A percentile compares a stretch with the other conserved stretches of the same genome.
Conservation (phyloP, 1,140 invertebrate species). For the Forficula auricularia region DNA sequence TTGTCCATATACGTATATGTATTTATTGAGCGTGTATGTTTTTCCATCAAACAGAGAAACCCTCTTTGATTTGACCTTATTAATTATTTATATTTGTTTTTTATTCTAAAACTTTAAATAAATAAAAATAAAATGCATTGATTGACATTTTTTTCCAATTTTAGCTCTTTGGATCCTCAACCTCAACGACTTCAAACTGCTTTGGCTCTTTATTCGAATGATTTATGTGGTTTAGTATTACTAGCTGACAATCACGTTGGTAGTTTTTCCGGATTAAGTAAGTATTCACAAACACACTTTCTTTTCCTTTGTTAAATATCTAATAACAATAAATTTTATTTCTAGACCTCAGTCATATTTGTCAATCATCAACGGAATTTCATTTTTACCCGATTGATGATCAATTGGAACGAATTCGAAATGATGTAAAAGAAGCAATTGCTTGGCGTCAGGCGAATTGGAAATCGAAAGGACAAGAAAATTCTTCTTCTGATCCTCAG, state of each 20-base stretch:
- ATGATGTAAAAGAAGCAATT: conserved; percentile 32
- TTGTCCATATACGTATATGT: no score
- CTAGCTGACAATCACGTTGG: conserved; percentile 62
- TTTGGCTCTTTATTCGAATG: conserved; percentile 80
- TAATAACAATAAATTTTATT: conserved; percentile 10
- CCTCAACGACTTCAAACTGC: conserved; percentile 80
- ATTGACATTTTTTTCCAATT: no score
- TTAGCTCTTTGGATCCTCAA: conserved; percentile 34
- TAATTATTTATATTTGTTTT: no score
- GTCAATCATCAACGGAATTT: conserved; percentile 59
- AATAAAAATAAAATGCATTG: no score
- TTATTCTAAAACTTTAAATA: no score
- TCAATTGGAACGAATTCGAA: conserved; percentile 62
- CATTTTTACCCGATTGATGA: conserved; percentile 75
- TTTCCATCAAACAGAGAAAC: no score
- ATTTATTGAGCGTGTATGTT: no score
- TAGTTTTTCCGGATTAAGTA: conserved; percentile 49
- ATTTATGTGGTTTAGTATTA: conserved; percentile 72
- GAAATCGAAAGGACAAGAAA: background rate
- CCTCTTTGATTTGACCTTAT: no score
- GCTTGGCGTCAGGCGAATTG: conserved; percentile 26
- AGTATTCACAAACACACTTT: conserved; percentile 29
- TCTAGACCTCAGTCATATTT: conserved; percentile 39
- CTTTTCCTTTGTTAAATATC: background rate
- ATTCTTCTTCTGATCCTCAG: conserved; percentile 24